Conservation (phyloP, 2,113 vertebrate species). For the Dipodomys merriami region DNA sequence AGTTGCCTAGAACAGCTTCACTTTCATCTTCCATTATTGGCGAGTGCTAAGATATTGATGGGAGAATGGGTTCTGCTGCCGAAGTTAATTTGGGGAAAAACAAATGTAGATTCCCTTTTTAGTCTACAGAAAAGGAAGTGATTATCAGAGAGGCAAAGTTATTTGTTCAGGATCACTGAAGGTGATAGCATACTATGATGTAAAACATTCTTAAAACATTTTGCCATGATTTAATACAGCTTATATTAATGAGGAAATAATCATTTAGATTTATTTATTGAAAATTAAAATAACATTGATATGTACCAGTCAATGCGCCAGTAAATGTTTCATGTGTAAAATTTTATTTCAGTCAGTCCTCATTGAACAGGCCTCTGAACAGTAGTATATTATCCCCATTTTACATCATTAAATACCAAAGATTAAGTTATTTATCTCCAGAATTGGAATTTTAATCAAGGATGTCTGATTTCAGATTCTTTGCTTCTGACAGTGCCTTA, state of each 20-base stretch:
- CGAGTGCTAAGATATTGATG: background rate
- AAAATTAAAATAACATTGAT: background rate
- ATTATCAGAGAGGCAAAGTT: background rate
- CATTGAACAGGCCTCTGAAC: background rate
- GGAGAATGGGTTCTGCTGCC: background rate
- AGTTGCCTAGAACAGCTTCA: background rate
- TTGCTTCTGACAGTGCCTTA: no score
- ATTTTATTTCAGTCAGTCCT: constrained; percentile 5
- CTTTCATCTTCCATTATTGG: background rate
- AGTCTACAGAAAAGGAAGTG: background rate
- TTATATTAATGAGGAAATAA: background rate
- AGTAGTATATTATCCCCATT: background rate
- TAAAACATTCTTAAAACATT: constrained; percentile 7
- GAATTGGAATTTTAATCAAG: constrained; percentile 33
- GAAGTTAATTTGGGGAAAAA: constrained; percentile 7
- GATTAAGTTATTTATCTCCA: background rate
- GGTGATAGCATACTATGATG: background rate
- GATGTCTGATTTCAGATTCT: background rate
- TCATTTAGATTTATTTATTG: constrained; percentile 1
- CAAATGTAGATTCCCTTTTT: background rate
- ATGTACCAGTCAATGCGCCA: background rate
- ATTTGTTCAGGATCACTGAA: background rate
- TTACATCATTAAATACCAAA: no score
- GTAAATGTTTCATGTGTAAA: background rate
- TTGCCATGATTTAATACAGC: background rate